Evolutionary conservation across 1,140 invertebrate species (phyloP).

Genomic region (Drosophila melanica): DNA sequence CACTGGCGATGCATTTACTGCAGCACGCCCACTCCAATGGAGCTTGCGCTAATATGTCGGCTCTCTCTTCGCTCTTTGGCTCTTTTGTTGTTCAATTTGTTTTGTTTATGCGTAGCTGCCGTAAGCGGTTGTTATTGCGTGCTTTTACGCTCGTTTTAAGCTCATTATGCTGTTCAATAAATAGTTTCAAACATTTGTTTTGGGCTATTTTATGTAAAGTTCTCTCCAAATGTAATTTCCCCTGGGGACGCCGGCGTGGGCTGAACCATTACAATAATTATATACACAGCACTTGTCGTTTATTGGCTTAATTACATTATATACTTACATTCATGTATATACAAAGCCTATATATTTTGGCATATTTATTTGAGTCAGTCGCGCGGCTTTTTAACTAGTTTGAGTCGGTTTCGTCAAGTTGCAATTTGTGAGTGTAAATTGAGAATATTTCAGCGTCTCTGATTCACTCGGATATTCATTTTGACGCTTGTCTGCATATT

Average conservation of each 20-base stretch:
- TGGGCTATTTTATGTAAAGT: slow-evolving; percentile 31
- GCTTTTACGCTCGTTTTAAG: slow-evolving; percentile 21
- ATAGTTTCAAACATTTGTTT: slow-evolving; percentile 24
- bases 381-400: slow-evolving; percentile 38
- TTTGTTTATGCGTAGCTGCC: slow-evolving; percentile 44
- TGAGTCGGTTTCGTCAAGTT: slow-evolving; percentile 40
- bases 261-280: slow-evolving; percentile 37
- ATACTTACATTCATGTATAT: slow-evolving; percentile 3
- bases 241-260: slow-evolving; percentile 13
- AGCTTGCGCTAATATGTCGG: slow-evolving; percentile 24
- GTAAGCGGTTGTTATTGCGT: slow-evolving; percentile 21
- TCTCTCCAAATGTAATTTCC: slow-evolving; percentile 26
- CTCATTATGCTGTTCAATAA: slow-evolving; percentile 42
- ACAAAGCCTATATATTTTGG: slow-evolving; percentile 34
- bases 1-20: slow-evolving; percentile 34
- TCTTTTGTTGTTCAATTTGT: slow-evolving; percentile 46
- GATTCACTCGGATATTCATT: slow-evolving; percentile 40
- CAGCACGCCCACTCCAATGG: slow-evolving; percentile 43
- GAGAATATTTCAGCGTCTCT: neutral
- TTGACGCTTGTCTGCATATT: slow-evolving; percentile 17
- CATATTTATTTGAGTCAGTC: slow-evolving; percentile 37
- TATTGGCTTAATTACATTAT: slow-evolving; percentile 46
- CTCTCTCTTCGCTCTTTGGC: neutral
- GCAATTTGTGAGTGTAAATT: slow-evolving; percentile 29
- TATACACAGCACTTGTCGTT: slow-evolving; percentile 28